Conservation (phyloP, 1,140 invertebrate species). For the Drosophila truncata region DNA sequence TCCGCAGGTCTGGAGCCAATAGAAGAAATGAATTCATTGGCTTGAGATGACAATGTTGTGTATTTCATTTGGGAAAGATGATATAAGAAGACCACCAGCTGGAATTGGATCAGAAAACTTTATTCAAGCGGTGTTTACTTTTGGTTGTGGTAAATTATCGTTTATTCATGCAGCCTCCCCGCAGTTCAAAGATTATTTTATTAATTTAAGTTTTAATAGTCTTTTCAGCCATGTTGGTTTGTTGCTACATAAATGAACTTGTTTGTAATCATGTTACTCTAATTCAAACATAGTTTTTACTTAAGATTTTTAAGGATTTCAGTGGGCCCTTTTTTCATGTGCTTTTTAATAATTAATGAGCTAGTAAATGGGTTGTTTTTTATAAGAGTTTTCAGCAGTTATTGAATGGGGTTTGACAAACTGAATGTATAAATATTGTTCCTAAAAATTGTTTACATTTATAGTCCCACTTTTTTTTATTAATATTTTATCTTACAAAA, state of each 20-base stretch:
- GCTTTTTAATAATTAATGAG: background rate
- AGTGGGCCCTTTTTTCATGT: background rate
- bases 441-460: too few relatives aligned
- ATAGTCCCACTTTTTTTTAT: background rate
- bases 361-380: too few relatives aligned
- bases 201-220: slow-evolving; percentile 5
- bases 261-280: too few relatives aligned
- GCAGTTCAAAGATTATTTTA: background rate
- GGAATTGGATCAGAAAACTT: slow-evolving; percentile 9
- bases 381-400: background rate
- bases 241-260: background rate
- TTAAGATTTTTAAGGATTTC: background rate
- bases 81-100: slow-evolving; percentile 18
- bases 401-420: background rate
- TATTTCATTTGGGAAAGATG: slow-evolving; percentile 6
- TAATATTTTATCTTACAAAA: background rate
- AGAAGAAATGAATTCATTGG: slow-evolving; percentile 36
- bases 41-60: slow-evolving; percentile 8
- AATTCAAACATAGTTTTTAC: background rate
- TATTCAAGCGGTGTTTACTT: slow-evolving; percentile 11
- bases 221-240: background rate
- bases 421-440: too few relatives aligned
- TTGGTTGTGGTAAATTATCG: slow-evolving; percentile 9
- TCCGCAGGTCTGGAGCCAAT: background rate
- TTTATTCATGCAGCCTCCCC: slow-evolving; percentile 14